phyloP scores from a whole-genome alignment of 2,888 invertebrate species.

The Odontothrips loti region DNA sequence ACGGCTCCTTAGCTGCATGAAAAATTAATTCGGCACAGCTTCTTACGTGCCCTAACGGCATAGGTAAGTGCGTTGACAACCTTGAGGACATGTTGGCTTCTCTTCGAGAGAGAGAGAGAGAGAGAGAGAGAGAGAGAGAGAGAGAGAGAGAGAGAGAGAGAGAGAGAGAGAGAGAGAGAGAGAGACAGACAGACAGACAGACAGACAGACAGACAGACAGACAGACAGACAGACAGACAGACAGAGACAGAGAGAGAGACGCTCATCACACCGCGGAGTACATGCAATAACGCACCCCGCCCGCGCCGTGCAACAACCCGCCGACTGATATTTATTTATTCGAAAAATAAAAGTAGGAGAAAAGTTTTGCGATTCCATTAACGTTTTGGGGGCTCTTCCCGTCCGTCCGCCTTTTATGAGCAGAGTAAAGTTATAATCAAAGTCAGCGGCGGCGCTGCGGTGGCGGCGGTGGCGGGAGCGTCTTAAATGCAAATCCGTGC shows the following conservation, averaged over 20 bases:
- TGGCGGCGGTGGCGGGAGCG: background rate
- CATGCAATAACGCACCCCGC: background rate
- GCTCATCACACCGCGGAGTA: background rate
- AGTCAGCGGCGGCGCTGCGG: background rate
- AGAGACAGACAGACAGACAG: too few species aligned
- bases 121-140: background rate
- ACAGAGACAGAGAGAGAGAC: background rate
- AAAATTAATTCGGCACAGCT: too few species aligned
- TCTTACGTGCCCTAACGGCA: too few species aligned
- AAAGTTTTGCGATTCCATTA: constrained; percentile 1
- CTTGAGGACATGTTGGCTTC: too few species aligned
- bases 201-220: background rate
- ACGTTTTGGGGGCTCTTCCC: background rate
- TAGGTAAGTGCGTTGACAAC: too few species aligned
- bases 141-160: too few species aligned
- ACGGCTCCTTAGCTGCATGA: too few species aligned
- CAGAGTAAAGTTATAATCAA: constrained; percentile 15
- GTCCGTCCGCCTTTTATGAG: too few species aligned
- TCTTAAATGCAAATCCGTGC: background rate
- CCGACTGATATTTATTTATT: background rate
- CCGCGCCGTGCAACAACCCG: background rate
- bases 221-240: too few species aligned
- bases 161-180: background rate
- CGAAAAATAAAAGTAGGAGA: background rate
- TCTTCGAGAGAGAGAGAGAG: background rate